These are phyloP conservation scores for Alentia gelatinosa DNA, from an alignment of 2,888 invertebrate genomes.

Conservation along the genomic window DNA sequence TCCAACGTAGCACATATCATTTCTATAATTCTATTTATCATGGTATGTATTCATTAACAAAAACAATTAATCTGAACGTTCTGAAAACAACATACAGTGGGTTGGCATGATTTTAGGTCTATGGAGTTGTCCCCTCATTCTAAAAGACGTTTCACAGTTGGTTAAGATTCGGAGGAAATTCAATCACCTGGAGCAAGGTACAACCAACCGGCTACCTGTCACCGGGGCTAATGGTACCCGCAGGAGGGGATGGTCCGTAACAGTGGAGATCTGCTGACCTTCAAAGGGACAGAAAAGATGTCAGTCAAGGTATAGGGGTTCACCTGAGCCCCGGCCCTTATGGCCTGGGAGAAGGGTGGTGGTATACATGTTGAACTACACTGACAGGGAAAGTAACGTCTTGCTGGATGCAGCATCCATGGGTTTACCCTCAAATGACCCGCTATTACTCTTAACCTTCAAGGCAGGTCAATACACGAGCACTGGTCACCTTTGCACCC, in stretches of 20 bases:
- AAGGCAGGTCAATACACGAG: not conserved
- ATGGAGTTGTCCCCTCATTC: too few species aligned
- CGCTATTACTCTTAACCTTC: not conserved
- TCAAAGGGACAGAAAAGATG: not conserved
- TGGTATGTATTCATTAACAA: too few species aligned
- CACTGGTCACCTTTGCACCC: not conserved
- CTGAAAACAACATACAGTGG: too few species aligned
- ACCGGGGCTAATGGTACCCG: not conserved
- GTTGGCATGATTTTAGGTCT: too few species aligned
- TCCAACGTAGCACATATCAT: too few species aligned
- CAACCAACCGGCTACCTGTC: not conserved
- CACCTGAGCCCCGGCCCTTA: not conserved
- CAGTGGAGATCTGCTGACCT: not conserved
- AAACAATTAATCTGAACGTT: too few species aligned
- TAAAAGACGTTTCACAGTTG: not conserved
- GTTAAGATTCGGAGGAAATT: not conserved
- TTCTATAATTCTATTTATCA: too few species aligned
- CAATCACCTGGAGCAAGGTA: not conserved
- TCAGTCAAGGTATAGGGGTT: slow-evolving; percentile 14
- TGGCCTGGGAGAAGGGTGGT: not conserved
- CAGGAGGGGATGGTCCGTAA: not conserved
- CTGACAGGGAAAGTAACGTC: not conserved
- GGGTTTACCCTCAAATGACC: slow-evolving; percentile 22
- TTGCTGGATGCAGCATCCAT: not conserved
- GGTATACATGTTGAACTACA: not conserved